Base-by-base conservation (phyloP, 2,113 vertebrate genomes). In the Ceyx cyanopectus region DNA sequence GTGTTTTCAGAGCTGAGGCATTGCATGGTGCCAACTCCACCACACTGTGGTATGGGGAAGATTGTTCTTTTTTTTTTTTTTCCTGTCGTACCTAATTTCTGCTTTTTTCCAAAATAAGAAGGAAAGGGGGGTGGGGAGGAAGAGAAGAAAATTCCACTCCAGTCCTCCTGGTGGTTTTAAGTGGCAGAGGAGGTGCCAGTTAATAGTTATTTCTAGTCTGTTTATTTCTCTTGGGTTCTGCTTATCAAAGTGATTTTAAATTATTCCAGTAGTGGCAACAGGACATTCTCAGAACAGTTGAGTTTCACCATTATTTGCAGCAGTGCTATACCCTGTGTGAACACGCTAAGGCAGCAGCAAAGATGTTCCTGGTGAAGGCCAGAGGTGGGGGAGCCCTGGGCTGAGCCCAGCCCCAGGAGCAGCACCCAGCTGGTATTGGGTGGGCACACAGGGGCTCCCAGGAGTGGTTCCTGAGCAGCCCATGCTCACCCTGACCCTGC, bases 1-100 rank as follows among this genome's bases (percentile, higher is more conserved):
- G 21, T 85, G 54, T 90, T 95, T 94, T 88, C 72, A 48, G 76
- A 77, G 69, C 80, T 24, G 7, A 87, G 37, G 61, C 67, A 37
- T 89, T 50, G 6, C 73, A 41, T 80, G 70, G 60, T 91, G 75
- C 70, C 63, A 95, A 13, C 26, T 92, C 78, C 43, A 27, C 89
- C 85, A 7, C 73, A 29, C 30, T 82, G 60, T 66, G 62, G 18
- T n/a, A 51, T 70, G 61, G 63, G 53, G 57, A 79, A 45, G 62
- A 81, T 41, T 77, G 66, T 81, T 93, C 45, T 37, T 1, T 56
- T 93, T 86, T 0, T 45, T 37, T 37, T 92, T 89, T 0, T 46
- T 93, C 86, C 40, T 3, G 2, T 65, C 53, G 9, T 8, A 62
- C n/a, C 53, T 70, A 9, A 85, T 62, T 66, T 45, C 50, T 80